Conservation (phyloP, 35 echinoderm and acorn worm genomes). For the Ophiothrix spiculata region DNA sequence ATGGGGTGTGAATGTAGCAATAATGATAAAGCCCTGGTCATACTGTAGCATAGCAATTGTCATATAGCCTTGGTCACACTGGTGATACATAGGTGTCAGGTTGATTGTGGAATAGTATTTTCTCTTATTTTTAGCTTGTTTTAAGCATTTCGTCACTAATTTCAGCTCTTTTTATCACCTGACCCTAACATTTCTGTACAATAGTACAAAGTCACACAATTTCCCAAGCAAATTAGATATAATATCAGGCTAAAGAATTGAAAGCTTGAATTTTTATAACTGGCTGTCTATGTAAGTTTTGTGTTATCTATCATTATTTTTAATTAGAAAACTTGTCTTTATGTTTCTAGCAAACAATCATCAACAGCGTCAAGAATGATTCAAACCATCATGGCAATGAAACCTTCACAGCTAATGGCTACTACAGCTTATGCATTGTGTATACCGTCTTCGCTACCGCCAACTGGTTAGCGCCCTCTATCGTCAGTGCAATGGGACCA, state of each 20-base stretch:
- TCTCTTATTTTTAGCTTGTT: too few relatives aligned
- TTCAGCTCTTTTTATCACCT: too few relatives aligned
- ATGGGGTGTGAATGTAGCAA: too few relatives aligned
- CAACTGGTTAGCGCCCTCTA: constrained; percentile 96
- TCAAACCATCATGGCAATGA: constrained; percentile 15
- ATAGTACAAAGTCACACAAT: neutral
- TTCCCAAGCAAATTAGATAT: neutral
- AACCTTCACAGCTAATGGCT: constrained; percentile 55
- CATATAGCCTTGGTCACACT: too few relatives aligned
- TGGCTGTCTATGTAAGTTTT: neutral
- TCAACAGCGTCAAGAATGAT: constrained; percentile 46
- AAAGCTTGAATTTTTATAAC: neutral
- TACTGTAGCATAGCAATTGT: too few relatives aligned
- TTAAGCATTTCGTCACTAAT: too few relatives aligned
- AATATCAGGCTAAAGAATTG: neutral
- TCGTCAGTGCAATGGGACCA: constrained; percentile 77
- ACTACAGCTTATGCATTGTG: constrained; percentile 89
- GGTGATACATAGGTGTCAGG: too few relatives aligned
- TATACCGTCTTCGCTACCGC: constrained; percentile 82
- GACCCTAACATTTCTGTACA: too few relatives aligned
- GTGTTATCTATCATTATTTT: neutral
- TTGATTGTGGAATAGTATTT: too few relatives aligned
- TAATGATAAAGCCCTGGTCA: too few relatives aligned
- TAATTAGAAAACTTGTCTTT: too few relatives aligned
- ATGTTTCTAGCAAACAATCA: constrained; percentile 69